phyloP scores from a whole-genome alignment of 53 echinoderm and acorn worm species.

The Temnopleurus reevesii region DNA sequence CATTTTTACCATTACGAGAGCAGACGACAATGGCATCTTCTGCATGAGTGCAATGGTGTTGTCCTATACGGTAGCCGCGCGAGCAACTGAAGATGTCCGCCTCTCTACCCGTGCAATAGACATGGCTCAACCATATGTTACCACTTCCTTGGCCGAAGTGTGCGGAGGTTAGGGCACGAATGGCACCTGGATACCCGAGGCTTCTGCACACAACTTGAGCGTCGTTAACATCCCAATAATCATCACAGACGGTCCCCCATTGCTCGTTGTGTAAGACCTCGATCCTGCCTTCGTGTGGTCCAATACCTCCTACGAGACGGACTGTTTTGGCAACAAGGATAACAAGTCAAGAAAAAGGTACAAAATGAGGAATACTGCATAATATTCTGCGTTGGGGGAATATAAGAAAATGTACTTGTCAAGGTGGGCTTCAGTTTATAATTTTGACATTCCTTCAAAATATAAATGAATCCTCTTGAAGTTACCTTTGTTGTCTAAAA shows the following conservation, averaged over 20 bases:
- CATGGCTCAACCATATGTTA: constrained; percentile 57
- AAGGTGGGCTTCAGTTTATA: too few relatives aligned
- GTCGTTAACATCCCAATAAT: constrained; percentile 58
- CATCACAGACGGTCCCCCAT: constrained; percentile 75
- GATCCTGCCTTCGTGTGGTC: constrained; percentile 55
- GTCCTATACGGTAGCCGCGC: constrained; percentile 40
- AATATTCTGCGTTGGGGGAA: too few relatives aligned
- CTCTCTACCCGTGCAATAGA: constrained; percentile 57
- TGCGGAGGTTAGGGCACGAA: constrained; percentile 41
- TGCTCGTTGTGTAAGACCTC: constrained; percentile 52
- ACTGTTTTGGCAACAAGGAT: too few relatives aligned
- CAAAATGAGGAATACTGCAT: too few relatives aligned
- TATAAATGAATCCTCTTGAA: too few relatives aligned
- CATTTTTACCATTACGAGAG: too few relatives aligned
- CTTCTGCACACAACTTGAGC: constrained; percentile 67
- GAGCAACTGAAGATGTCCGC: constrained; percentile 23
- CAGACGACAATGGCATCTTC: constrained; percentile 70
- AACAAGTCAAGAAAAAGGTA: too few relatives aligned
- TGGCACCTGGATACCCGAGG: constrained; percentile 57
- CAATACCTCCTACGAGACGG: constrained; percentile 56
- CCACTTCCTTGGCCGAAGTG: constrained; percentile 65
- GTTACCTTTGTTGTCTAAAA: too few relatives aligned
- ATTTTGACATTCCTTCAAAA: too few relatives aligned
- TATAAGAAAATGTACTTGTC: too few relatives aligned
- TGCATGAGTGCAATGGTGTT: constrained; percentile 58